These are phyloP conservation scores for Mustela erminea DNA, from an alignment of 2,797 vertebrate species.

Conservation along the genomic window DNA sequence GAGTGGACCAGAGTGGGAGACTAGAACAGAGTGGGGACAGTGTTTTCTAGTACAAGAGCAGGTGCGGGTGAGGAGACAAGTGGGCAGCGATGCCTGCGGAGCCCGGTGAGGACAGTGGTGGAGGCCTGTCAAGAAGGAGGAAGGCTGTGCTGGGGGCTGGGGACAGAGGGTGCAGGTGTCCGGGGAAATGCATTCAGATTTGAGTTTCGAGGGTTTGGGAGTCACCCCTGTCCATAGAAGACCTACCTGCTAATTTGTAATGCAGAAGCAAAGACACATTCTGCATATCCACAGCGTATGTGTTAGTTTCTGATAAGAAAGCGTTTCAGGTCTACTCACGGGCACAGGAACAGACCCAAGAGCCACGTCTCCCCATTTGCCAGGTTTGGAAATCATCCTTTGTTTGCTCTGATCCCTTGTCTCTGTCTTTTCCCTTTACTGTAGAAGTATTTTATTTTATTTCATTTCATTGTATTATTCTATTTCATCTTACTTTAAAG, in stretches of 20 bases:
- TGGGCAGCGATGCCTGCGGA: not conserved
- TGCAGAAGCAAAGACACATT: not conserved
- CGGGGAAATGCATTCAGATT: not conserved
- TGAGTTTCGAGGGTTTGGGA: not conserved
- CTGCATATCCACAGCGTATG: not conserved
- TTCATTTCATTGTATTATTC: too few species aligned
- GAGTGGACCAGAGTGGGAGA: not conserved
- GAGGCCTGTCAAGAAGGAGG: not conserved
- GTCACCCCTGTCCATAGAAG: not conserved
- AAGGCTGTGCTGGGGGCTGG: rapidly evolving
- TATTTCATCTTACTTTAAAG: not conserved
- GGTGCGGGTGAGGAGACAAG: not conserved
- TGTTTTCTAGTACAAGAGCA: not conserved
- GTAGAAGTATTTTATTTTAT: not conserved
- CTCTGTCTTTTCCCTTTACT: not conserved
- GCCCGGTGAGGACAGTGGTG: not conserved
- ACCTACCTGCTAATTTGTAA: not conserved
- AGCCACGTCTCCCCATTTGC: not conserved
- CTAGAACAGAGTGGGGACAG: not conserved
- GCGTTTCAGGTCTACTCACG: not conserved
- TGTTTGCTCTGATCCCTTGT: not conserved
- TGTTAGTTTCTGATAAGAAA: not conserved
- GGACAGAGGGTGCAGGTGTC: not conserved
- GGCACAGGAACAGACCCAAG: too few species aligned
- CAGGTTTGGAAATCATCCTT: not conserved